phyloP scores from a whole-genome alignment of 2,888 invertebrate species.

The Agonopterix alstromeriana region DNA sequence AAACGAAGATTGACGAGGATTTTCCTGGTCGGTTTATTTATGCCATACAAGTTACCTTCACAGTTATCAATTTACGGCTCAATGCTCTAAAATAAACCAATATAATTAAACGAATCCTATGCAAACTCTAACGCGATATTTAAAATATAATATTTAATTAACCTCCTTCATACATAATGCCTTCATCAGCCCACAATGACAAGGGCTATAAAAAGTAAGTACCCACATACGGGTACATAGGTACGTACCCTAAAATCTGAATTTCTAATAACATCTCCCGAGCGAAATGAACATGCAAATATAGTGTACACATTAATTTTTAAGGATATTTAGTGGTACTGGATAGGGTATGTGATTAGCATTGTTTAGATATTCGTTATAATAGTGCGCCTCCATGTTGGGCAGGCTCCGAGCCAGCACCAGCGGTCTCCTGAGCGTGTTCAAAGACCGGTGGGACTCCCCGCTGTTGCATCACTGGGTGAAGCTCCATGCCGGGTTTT shows the following conservation, averaged over 20 bases:
- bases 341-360: slow-evolving; percentile 18
- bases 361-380: too few species aligned
- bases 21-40: too few species aligned
- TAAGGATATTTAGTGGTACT: slow-evolving; percentile 14
- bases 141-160: slow-evolving; percentile 23
- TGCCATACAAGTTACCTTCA: too few species aligned
- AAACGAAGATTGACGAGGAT: too few species aligned
- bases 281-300: slow-evolving; percentile 62
- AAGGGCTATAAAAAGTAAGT: slow-evolving; percentile 55
- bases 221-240: slow-evolving; percentile 21
- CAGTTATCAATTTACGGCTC: too few species aligned
- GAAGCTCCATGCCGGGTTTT: too few species aligned
- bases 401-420: too few species aligned
- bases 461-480: too few species aligned
- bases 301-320: slow-evolving; percentile 49
- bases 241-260: slow-evolving; percentile 54
- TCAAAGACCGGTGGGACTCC: too few species aligned
- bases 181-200: slow-evolving; percentile 27
- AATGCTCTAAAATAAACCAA: too few species aligned
- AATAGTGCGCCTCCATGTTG: too few species aligned
- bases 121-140: slow-evolving; percentile 1
- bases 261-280: slow-evolving; percentile 63
- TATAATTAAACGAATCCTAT: slow-evolving; percentile 2
- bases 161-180: slow-evolving; percentile 18
- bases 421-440: too few species aligned